A percentile compares a stretch with the other conserved stretches of the same genome.
Conservation (phyloP, 2,888 invertebrate genomes). For the Zelleria hepariella region DNA sequence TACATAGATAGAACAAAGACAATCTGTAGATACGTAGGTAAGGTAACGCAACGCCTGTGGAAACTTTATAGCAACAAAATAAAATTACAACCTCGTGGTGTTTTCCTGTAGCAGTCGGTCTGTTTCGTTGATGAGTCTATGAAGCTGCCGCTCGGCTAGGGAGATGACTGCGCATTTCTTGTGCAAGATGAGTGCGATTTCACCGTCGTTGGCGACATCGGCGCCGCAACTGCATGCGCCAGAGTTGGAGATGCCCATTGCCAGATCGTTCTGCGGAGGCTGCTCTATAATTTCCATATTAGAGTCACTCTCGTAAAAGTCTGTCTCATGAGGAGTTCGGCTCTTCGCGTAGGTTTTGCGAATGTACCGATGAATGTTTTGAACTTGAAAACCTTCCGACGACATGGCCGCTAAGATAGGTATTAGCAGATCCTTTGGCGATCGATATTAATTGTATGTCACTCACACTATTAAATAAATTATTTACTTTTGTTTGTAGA, state of each 20-base stretch:
- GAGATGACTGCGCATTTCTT: constrained; percentile 58
- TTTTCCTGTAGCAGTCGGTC: constrained; percentile 45
- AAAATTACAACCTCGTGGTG: constrained; percentile 15
- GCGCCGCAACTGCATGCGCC: constrained; percentile 35
- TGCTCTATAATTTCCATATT: constrained; percentile 22
- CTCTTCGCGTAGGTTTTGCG: constrained; percentile 50
- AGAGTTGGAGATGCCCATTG: constrained; percentile 5
- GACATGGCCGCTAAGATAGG: constrained; percentile 31
- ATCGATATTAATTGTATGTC: too few relatives aligned
- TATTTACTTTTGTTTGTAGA: neutral
- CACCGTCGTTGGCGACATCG: constrained; percentile 38
- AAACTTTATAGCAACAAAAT: too few relatives aligned
- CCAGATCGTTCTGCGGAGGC: neutral
- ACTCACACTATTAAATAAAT: neutral
- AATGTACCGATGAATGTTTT: constrained; percentile 48
- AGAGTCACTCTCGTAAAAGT: constrained; percentile 25
- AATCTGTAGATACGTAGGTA: too few relatives aligned
- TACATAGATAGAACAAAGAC: too few relatives aligned
- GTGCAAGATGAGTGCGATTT: constrained; percentile 50
- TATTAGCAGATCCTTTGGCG: too few relatives aligned
- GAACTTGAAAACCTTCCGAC: constrained; percentile 47
- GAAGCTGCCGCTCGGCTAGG: constrained; percentile 51
- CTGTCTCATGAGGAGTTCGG: constrained; percentile 13
- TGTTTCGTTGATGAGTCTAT: constrained; percentile 48
- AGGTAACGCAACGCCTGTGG: too few relatives aligned